Evolutionary conservation across 2,797 vertebrate genomes (phyloP).

Genomic region (Enteromius treurensis): DNA sequence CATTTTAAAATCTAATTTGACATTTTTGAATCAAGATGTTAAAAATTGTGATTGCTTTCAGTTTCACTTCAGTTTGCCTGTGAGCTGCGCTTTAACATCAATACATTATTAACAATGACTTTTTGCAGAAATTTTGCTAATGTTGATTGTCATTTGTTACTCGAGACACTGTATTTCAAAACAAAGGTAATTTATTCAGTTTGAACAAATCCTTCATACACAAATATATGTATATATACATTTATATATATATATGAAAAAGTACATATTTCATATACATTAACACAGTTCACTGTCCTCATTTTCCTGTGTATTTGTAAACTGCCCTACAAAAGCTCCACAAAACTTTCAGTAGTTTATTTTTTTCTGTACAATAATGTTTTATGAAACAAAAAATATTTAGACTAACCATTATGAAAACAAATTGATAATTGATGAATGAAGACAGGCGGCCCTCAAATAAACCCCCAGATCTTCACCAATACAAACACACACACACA

Average conservation of each 20-base stretch:
- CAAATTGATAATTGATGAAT: constrained; percentile 50
- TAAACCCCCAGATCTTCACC: constrained; percentile 48
- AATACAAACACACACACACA: constrained; percentile 17
- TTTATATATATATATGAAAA: constrained; percentile 56
- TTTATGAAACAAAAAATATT: constrained; percentile 65
- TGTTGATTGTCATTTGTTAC: neutral
- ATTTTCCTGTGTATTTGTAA: constrained; percentile 62
- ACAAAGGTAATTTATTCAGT: constrained; percentile 76
- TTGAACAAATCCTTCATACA: constrained; percentile 69
- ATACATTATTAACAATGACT: neutral
- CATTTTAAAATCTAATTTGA: neutral
- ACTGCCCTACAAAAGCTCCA: constrained; percentile 62
- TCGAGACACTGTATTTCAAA: constrained; percentile 59
- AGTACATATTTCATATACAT: constrained; percentile 30
- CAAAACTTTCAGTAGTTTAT: constrained; percentile 51
- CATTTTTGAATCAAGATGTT: neutral
- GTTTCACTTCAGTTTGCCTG: neutral
- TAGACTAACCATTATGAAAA: constrained; percentile 64
- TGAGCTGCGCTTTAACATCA: neutral
- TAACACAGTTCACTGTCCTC: constrained; percentile 53
- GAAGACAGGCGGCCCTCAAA: constrained; percentile 27
- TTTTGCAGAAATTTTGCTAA: neutral
- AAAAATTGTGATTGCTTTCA: neutral
- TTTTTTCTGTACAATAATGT: constrained; percentile 64
- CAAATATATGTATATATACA: constrained; percentile 63